These are phyloP conservation scores for Fistularia commersonii DNA, from an alignment of 2,797 vertebrate genomes.

Conservation along the genomic window DNA sequence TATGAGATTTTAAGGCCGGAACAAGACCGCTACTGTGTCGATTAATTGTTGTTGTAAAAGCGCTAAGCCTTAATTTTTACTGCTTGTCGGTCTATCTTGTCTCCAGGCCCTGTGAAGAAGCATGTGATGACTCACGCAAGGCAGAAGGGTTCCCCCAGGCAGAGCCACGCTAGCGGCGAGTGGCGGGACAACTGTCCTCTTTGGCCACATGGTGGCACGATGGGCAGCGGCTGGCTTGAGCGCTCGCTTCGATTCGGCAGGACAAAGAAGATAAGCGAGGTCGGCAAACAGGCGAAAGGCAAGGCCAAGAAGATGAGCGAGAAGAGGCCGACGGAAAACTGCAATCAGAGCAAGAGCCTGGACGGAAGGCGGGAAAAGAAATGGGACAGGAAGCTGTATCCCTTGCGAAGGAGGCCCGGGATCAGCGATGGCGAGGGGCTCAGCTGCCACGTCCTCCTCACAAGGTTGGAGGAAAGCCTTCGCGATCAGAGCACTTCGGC, in stretches of 20 bases:
- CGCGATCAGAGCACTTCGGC: constrained; percentile 35
- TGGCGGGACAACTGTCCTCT: constrained; percentile 59
- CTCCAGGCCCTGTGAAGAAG: constrained; percentile 65
- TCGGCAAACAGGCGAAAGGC: constrained; percentile 43
- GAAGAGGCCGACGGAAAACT: constrained; percentile 27
- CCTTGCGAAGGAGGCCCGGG: constrained; percentile 79
- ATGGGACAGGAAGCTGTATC: constrained; percentile 84
- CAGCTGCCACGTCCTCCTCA: constrained; percentile 89
- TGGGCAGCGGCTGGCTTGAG: constrained; percentile 66
- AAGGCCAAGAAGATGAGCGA: constrained; percentile 39
- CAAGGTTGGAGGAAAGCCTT: constrained; percentile 78
- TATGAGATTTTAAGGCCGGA: background rate
- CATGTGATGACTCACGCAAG: constrained; percentile 82
- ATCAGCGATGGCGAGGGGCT: constrained; percentile 79
- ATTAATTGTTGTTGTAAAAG: no score
- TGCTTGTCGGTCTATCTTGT: constrained; percentile 11
- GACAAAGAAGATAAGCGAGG: constrained; percentile 66
- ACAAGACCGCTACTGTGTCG: background rate
- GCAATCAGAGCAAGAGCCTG: constrained; percentile 35
- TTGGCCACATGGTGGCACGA: constrained; percentile 72
- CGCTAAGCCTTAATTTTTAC: background rate
- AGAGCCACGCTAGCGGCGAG: constrained; percentile 49
- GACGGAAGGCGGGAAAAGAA: constrained; percentile 54
- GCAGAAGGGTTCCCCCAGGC: constrained; percentile 70
- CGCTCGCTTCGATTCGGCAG: constrained; percentile 70